A percentile compares a stretch with the other conserved stretches of the same genome.
phyloP scores from a whole-genome alignment of 1,140 invertebrate species.

The Ips nitidus region DNA sequence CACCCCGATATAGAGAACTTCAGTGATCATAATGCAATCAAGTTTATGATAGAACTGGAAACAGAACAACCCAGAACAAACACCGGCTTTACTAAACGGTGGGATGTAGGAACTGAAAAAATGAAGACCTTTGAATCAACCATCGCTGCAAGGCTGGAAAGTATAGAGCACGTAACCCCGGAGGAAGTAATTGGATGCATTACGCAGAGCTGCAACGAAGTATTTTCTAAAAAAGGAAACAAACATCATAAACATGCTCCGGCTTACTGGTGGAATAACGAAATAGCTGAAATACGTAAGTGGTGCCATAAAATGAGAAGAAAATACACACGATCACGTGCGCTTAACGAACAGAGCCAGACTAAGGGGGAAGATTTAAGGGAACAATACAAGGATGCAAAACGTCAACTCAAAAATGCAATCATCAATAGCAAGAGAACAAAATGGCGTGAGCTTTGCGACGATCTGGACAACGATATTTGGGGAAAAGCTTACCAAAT shows the following conservation, averaged over 20 bases:
- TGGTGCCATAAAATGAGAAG: conserved; percentile 7
- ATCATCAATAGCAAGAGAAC: conserved; percentile 10
- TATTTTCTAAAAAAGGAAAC: neutral
- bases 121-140: neutral
- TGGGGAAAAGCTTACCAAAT: conserved; percentile 36
- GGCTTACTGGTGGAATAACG: conserved; percentile 13
- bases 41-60: neutral
- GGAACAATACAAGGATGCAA: neutral
- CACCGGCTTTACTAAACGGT: neutral
- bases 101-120: neutral
- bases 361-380: conserved; percentile 4
- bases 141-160: neutral
- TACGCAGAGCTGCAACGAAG: neutral
- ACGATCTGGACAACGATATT: conserved; percentile 33
- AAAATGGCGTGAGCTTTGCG: conserved; percentile 24
- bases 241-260: neutral
- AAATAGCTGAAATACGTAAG: conserved; percentile 4
- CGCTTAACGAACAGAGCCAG: neutral
- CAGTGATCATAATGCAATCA: neutral
- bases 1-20: neutral
- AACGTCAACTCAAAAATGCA: neutral
- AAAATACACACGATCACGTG: neutral
- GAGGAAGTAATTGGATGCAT: neutral
- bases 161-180: neutral
- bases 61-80: neutral